Percentiles rank a stretch among this genome's conserved stretches.
These are phyloP conservation scores for Heliconius ismenius DNA, from an alignment of 2,888 invertebrate species.

Conservation along the genomic window DNA sequence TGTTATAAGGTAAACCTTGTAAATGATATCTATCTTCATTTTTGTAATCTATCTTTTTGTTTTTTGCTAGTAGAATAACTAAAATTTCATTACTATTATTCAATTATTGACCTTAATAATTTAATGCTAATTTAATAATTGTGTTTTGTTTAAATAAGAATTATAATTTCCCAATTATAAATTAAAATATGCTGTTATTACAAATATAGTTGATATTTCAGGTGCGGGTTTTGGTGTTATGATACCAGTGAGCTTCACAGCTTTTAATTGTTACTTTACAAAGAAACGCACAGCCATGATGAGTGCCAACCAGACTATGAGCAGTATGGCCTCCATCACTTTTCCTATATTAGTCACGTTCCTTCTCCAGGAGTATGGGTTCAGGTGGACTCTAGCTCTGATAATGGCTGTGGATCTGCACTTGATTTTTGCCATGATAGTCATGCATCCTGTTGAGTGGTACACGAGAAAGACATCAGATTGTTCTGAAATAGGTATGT, in stretches of 20 bases:
- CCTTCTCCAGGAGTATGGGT: conserved; percentile 84
- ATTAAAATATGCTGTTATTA: not conserved
- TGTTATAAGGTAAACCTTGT: no score
- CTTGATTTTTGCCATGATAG: conserved; percentile 85
- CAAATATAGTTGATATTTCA: conserved; percentile 49
- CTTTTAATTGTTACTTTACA: conserved; percentile 88
- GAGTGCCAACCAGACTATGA: conserved; percentile 87
- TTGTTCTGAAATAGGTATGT: conserved; percentile 51
- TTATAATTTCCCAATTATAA: not conserved
- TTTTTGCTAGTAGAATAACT: not conserved
- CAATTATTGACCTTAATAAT: not conserved
- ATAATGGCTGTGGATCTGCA: conserved; percentile 86
- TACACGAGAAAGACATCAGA: conserved; percentile 75
- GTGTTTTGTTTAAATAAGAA: not conserved
- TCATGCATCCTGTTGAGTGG: conserved; percentile 89
- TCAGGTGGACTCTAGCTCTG: conserved; percentile 85
- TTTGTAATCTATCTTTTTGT: no score
- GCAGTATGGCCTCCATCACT: conserved; percentile 85
- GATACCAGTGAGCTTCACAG: conserved; percentile 87
- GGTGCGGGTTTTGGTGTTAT: conserved; percentile 88
- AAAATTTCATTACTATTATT: not conserved
- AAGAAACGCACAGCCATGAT: conserved; percentile 87
- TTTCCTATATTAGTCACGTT: conserved; percentile 85
- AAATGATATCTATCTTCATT: no score
- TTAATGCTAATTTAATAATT: not conserved